Percentiles rank a stretch among this genome's conserved stretches.
These are phyloP conservation scores for Pachymerium ferrugineum DNA, from an alignment of 2,888 invertebrate species.

Conservation along the genomic window DNA sequence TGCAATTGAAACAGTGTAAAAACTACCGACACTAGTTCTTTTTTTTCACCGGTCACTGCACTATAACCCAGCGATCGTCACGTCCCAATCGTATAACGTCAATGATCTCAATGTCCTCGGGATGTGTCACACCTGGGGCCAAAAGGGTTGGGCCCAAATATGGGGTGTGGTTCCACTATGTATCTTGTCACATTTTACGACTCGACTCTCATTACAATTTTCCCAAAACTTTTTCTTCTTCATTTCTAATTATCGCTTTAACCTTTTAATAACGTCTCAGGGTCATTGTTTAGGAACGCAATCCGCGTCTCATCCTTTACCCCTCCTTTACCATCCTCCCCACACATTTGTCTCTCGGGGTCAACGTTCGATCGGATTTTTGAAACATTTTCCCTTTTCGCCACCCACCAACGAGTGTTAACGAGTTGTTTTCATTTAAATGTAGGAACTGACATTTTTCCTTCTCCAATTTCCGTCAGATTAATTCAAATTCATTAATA, in stretches of 20 bases:
- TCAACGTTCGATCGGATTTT: not conserved
- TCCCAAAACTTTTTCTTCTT: not conserved
- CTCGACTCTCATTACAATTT: not conserved
- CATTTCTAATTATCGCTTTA: not conserved
- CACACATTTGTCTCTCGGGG: not conserved
- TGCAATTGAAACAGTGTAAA: not conserved
- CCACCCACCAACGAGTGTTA: too few relatives aligned
- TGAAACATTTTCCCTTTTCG: not conserved
- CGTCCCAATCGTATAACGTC: not conserved
- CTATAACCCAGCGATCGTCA: not conserved
- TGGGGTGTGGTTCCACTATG: not conserved
- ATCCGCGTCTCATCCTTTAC: not conserved
- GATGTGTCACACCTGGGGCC: constrained; percentile 7
- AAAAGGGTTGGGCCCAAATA: not conserved
- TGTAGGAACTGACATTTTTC: too few relatives aligned
- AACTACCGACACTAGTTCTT: not conserved
- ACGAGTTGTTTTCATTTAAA: not conserved
- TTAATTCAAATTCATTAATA: too few relatives aligned
- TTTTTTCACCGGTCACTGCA: not conserved
- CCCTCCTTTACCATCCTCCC: not conserved
- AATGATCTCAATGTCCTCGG: constrained; percentile 2
- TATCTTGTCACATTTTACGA: constrained; percentile 10
- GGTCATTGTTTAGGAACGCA: too few relatives aligned
- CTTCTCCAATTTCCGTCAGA: too few relatives aligned
- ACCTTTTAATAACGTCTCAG: constrained; percentile 1